Evolutionary conservation across 1,140 invertebrate species (phyloP).

Genomic region (Oreohelix idahoensis): DNA sequence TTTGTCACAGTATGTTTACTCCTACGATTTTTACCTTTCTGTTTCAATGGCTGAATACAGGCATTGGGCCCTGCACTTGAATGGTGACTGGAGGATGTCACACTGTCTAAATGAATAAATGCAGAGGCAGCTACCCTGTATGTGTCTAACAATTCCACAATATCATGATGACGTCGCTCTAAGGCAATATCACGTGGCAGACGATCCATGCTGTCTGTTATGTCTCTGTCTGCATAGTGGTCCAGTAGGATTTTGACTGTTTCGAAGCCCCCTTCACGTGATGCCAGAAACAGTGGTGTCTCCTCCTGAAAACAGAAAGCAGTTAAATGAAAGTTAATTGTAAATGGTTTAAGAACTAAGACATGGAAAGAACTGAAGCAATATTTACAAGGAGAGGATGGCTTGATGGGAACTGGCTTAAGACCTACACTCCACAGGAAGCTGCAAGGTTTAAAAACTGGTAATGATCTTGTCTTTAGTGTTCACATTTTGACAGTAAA

Average conservation of each 20-base stretch:
- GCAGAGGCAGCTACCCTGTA: slow-evolving; percentile 75
- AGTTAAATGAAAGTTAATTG: too few relatives aligned
- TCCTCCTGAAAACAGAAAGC: slow-evolving; percentile 81
- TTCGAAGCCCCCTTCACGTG: slow-evolving; percentile 92
- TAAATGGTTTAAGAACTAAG: too few relatives aligned
- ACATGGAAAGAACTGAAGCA: too few relatives aligned
- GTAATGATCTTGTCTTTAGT: too few relatives aligned
- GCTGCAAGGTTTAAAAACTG: too few relatives aligned
- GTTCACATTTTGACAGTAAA: too few relatives aligned
- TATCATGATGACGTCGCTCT: slow-evolving; percentile 92
- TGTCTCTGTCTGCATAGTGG: slow-evolving; percentile 93
- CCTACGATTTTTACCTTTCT: slow-evolving; percentile 57
- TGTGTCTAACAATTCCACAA: slow-evolving; percentile 92
- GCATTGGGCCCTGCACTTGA: neutral
- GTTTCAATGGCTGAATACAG: slow-evolving; percentile 50
- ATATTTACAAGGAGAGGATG: too few relatives aligned
- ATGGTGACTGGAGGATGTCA: slow-evolving; percentile 67
- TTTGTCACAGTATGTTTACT: slow-evolving; percentile 28
- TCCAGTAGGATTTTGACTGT: slow-evolving; percentile 92
- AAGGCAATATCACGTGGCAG: slow-evolving; percentile 92
- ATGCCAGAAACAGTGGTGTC: slow-evolving; percentile 94
- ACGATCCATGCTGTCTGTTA: slow-evolving; percentile 97
- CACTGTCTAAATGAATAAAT: slow-evolving; percentile 43
- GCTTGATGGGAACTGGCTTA: too few relatives aligned
- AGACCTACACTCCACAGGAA: too few relatives aligned